Base-by-base conservation (phyloP, 2,888 invertebrate genomes). In the Anorthoa munda region DNA sequence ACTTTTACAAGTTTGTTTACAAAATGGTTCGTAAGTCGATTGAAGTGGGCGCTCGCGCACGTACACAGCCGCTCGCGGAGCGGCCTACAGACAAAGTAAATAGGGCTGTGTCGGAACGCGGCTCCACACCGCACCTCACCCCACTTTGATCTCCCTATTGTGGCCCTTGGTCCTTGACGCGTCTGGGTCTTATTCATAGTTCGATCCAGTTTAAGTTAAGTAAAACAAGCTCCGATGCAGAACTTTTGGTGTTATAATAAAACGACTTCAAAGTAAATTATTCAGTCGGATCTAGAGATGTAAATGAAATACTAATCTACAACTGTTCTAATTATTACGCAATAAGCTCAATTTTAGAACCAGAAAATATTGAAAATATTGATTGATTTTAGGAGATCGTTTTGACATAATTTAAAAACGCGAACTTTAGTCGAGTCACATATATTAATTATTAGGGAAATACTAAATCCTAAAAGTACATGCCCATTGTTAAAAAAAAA, bases 11-110 rank as follows among this genome's bases (percentile, higher is more conserved):
- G 82, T 89, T 90, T 91, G 90, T 92, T 90, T 91, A 93, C 92
- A 88, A 89, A 83, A 74, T 84, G 81, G 71, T 83, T 75, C 72
- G 77, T 76, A 81, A 67, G 68, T 75, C 81, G 75, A 85, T 82
- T 82, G 79, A 81, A 79, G 79, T 71, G 70, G 87, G 82, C 88
- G 81, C 83, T 78, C 81, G 84, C 86, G 84, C 86, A 85, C 90
- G 84, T 87, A 91, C 90, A 92, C 94, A 91, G 91, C 95, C 94
- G 92, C 93, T 86, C 91, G 83, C 87, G 89, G 86, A 90, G 94
- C 95, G 93, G 93, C 92, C 90, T 88, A 88, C 90, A 90, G 87
- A 89, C 92, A 91, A 92, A 90, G 86, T 89, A 85, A 86, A 84
- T 79, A 86, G 88, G 89, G 86, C 87, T 92, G 92, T 90, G 87